Evolutionary conservation across 2,888 invertebrate species (phyloP), one percentile per base, ranked within the genome.

Genomic region (Abrostola tripartita): DNA sequence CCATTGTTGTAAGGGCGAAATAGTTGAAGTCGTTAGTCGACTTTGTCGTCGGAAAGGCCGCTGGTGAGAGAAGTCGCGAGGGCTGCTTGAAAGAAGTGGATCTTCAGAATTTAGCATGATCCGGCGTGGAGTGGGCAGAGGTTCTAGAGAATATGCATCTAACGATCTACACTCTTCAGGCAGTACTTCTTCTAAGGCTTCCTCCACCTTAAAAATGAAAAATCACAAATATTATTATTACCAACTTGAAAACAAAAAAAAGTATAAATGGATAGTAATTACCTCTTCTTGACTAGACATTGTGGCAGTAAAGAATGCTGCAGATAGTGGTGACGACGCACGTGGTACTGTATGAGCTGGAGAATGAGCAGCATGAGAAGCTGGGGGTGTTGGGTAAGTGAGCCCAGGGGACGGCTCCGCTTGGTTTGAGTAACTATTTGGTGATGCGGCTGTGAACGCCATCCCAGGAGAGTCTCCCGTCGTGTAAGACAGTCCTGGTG

Each of bases 31-130:
- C 7, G 80, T 74, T 63, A 89, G 74, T 50, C 92, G 89, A 71
- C 88, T 86, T 50, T 89, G 88, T 51, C 92, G 89, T 55, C 92
- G 88, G 51, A 88, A 76, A 44, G 88, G 88, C 56, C 92, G 80
- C 75, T 93, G 94, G 64, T 94, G 88, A 6, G 94, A 95, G 83
- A 98, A 98, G 85, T 98, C 98, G 69, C 97, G 96, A 0, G 98
- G 97, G 76, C 97, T 97, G 65, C 98, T 98, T 0, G 98, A 98
- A 14, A 98, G 88, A 5, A 98, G 89, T 0, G 98, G 98, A 87
- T 98, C 98, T 82, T 98, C 98, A 0, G 98, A 98, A 85, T 98
- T 98, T 10, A 98, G 96, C 97, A 98, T 97, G 95, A 98, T 98
- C 82, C 97, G 97, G 5, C 97, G 97, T 73, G 97, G 97, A 8